Percentiles rank a stretch among this genome's conserved stretches.
phyloP scores from a whole-genome alignment of 2,113 vertebrate species.

The Brachionichthys hirsutus region DNA sequence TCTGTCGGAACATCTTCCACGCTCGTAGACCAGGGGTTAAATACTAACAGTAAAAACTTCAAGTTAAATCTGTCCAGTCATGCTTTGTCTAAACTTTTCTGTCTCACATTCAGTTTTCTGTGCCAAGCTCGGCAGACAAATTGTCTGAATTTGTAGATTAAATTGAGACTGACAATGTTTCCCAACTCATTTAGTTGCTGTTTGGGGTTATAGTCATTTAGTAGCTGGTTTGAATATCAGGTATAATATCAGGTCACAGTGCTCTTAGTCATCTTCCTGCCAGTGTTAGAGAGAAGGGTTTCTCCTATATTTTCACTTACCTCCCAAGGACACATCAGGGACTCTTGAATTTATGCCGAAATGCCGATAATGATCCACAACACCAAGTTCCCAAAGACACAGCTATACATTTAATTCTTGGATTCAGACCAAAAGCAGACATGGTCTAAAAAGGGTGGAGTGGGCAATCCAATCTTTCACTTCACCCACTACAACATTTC shows the following conservation, averaged over 20 bases:
- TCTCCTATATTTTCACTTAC: background rate
- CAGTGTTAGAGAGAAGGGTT: background rate
- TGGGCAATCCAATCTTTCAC: conserved; percentile 13
- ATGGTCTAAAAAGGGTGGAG: background rate
- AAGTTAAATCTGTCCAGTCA: too few relatives aligned
- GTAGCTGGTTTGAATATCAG: background rate
- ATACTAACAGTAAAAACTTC: too few relatives aligned
- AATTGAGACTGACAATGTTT: background rate
- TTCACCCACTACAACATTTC: conserved; percentile 28
- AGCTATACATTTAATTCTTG: conserved; percentile 16
- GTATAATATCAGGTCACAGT: background rate
- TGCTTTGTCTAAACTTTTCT: background rate
- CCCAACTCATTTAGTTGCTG: background rate
- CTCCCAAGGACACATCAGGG: conserved; percentile 11
- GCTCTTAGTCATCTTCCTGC: background rate
- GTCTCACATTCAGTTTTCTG: background rate
- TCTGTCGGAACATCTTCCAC: too few relatives aligned
- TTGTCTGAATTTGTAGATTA: background rate
- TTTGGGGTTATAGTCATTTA: too few relatives aligned
- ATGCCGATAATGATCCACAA: conserved; percentile 4
- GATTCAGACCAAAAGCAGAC: conserved; percentile 30
- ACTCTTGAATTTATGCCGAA: conserved; percentile 4
- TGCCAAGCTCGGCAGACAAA: background rate
- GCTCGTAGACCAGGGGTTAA: too few relatives aligned
- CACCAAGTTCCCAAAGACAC: conserved; percentile 9